Evolutionary conservation across 2,797 vertebrate species (phyloP).

Genomic region (Valencia hispanica): DNA sequence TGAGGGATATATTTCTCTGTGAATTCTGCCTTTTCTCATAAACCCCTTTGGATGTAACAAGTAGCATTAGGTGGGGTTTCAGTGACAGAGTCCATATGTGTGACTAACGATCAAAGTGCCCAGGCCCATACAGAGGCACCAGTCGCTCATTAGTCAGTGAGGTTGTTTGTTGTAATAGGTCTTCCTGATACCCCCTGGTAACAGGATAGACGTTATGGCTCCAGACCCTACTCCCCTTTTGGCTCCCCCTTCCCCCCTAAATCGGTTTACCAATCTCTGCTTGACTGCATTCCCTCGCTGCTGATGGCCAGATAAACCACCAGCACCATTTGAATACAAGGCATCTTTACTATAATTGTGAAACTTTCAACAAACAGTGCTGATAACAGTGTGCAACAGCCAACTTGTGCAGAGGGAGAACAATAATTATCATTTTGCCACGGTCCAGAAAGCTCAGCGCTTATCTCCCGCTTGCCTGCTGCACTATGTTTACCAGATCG

Average conservation of each 20-base stretch:
- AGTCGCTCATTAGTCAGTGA: conserved; percentile 65
- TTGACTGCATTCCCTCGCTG: conserved; percentile 64
- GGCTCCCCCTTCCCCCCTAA: conserved; percentile 17
- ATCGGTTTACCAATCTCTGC: conserved; percentile 39
- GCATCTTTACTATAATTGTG: conserved; percentile 39
- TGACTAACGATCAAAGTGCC: conserved; percentile 72
- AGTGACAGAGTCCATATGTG: conserved; percentile 78
- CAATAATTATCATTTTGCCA: conserved; percentile 66
- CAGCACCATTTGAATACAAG: conserved; percentile 47
- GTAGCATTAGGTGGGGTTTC: conserved; percentile 57
- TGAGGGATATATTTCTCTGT: conserved; percentile 16
- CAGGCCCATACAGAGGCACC: conserved; percentile 45
- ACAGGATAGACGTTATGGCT: conserved; percentile 76
- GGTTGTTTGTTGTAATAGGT: conserved; percentile 75
- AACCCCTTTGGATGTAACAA: conserved; percentile 51
- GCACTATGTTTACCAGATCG: conserved; percentile 72
- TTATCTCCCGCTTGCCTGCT: conserved; percentile 70
- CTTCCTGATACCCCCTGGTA: conserved; percentile 62
- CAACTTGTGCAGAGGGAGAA: conserved; percentile 42
- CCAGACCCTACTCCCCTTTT: conserved; percentile 56
- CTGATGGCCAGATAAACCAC: conserved; percentile 70
- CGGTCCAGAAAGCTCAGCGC: conserved; percentile 59
- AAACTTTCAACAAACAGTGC: conserved; percentile 52
- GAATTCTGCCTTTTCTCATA: conserved; percentile 45
- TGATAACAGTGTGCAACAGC: conserved; percentile 40